Percentiles rank a stretch among this genome's conserved stretches.
Evolutionary conservation across 2,113 vertebrate genomes (phyloP).

Genomic region (Oxyura jamaicensis): DNA sequence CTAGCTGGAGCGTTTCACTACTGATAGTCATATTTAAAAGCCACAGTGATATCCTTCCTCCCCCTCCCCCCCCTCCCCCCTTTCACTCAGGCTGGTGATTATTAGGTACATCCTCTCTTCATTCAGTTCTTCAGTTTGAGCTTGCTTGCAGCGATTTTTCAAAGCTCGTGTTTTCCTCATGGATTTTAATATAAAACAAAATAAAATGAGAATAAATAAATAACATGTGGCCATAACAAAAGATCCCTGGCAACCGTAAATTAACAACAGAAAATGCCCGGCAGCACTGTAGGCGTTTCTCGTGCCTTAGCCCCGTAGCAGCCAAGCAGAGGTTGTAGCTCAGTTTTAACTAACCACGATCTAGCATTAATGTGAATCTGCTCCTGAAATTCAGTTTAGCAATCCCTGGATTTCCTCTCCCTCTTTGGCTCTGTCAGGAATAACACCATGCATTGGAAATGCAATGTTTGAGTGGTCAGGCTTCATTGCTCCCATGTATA

Average conservation of each 20-base stretch:
- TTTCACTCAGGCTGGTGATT: slow-evolving; percentile 71
- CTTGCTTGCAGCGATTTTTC: slow-evolving; percentile 40
- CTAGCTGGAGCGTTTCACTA: slow-evolving; percentile 79
- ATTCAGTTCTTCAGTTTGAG: slow-evolving; percentile 58
- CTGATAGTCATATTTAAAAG: slow-evolving; percentile 80
- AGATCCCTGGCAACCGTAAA: background rate
- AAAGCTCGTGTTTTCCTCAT: slow-evolving; percentile 44
- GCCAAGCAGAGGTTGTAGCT: background rate
- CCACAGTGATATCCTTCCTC: slow-evolving; percentile 61
- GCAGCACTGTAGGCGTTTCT: background rate
- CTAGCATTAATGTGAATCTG: background rate
- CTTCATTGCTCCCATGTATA: background rate
- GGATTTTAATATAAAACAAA: background rate
- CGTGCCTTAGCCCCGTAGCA: background rate
- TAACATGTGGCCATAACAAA: background rate
- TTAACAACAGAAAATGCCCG: background rate
- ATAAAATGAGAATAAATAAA: background rate
- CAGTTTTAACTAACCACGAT: background rate
- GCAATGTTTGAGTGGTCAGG: background rate
- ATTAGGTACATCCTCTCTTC: slow-evolving; percentile 78
- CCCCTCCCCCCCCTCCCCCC: background rate
- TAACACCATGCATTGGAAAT: background rate
- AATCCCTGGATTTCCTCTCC: background rate
- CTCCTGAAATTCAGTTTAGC: background rate
- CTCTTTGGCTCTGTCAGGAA: background rate